Conservation (phyloP, 2,888 invertebrate genomes). For the Cosmopolites sordidus region DNA sequence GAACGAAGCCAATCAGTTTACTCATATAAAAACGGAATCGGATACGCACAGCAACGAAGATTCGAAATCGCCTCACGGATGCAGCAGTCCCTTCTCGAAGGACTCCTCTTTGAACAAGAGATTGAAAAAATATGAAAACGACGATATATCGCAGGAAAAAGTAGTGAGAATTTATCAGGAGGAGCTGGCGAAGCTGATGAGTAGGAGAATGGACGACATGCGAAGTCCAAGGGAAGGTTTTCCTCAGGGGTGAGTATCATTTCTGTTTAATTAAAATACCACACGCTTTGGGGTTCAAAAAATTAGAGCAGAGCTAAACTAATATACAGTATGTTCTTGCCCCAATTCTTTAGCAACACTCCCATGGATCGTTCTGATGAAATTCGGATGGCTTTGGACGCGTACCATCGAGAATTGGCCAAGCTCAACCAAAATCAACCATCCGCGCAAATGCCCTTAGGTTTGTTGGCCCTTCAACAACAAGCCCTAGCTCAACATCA, state of each 20-base stretch:
- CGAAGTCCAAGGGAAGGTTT: conserved; percentile 73
- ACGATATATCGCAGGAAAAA: conserved; percentile 94
- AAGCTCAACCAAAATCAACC: conserved; percentile 66
- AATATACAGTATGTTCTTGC: conserved; percentile 72
- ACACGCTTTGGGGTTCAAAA: not conserved
- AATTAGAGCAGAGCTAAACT: conserved; percentile 49
- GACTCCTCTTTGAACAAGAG: conserved; percentile 69
- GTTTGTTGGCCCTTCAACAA: conserved; percentile 75
- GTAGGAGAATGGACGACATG: conserved; percentile 67
- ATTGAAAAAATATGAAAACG: conserved; percentile 84
- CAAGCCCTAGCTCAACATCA: conserved; percentile 55
- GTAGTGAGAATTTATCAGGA: conserved; percentile 93
- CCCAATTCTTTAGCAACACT: conserved; percentile 71
- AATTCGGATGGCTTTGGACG: conserved; percentile 82
- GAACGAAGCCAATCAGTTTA: conserved; percentile 82
- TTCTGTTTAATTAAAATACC: not conserved
- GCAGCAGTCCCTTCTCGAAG: conserved; percentile 77
- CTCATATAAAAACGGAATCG: conserved; percentile 60
- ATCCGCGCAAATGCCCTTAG: conserved; percentile 56
- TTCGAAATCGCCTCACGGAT: conserved; percentile 76
- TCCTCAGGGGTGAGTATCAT: conserved; percentile 66
- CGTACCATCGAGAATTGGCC: conserved; percentile 89
- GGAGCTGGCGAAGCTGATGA: conserved; percentile 90
- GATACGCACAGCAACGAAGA: conserved; percentile 72
- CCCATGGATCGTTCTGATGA: conserved; percentile 73